Conservation (phyloP, 2,797 vertebrate species). For the Rhinatrema bivittatum region DNA sequence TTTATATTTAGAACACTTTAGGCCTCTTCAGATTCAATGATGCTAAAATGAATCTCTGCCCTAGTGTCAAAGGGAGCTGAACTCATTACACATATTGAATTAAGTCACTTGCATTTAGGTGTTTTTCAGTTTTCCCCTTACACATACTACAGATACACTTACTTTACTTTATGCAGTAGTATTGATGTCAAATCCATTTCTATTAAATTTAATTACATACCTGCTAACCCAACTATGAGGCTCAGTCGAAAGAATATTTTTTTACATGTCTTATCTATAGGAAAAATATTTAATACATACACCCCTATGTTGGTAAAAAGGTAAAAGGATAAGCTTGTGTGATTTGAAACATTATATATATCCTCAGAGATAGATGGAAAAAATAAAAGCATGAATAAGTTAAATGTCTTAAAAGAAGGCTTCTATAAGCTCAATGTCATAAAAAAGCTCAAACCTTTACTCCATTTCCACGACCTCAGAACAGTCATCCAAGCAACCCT, state of each 20-base stretch:
- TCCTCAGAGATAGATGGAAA: background rate
- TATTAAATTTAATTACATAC: background rate
- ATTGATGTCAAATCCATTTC: background rate
- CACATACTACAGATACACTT: background rate
- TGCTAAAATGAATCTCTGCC: background rate
- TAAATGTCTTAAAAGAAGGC: too few relatives aligned
- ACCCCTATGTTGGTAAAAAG: background rate
- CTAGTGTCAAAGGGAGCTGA: background rate
- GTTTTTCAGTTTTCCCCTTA: too few relatives aligned
- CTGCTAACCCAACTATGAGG: background rate
- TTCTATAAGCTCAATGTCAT: too few relatives aligned
- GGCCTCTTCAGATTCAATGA: constrained; percentile 12
- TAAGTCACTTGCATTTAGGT: background rate
- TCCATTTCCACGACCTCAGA: too few relatives aligned
- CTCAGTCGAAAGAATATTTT: too few relatives aligned
- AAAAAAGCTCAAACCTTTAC: too few relatives aligned
- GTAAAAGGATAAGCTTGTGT: constrained; percentile 2
- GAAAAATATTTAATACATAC: too few relatives aligned
- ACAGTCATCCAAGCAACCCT: too few relatives aligned
- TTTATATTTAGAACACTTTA: constrained; percentile 4
- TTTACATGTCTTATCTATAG: too few relatives aligned
- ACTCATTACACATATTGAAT: background rate
- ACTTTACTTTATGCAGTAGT: background rate
- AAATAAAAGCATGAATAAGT: background rate
- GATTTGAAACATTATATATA: constrained; percentile 1